Conservation (phyloP, 2,888 invertebrate species). For the Eudiplozoon nipponicum region DNA sequence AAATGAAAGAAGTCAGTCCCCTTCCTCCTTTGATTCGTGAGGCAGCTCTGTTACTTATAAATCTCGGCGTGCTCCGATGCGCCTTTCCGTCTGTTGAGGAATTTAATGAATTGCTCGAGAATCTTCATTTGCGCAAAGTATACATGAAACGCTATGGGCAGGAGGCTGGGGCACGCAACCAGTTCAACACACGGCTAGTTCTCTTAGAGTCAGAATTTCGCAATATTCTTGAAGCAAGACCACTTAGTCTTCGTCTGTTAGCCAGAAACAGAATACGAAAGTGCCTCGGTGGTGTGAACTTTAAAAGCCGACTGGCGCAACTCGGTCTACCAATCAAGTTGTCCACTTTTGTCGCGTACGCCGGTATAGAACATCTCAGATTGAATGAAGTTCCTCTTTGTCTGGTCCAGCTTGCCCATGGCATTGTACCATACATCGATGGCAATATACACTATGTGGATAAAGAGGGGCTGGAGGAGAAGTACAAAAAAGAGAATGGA, state of each 20-base stretch:
- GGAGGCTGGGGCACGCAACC: background rate
- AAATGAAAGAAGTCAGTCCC: slow-evolving; percentile 3
- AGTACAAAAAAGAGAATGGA: no score
- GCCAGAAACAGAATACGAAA: slow-evolving; percentile 9
- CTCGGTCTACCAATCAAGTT: slow-evolving; percentile 6
- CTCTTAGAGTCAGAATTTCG: background rate
- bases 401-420: slow-evolving; percentile 1
- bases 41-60: slow-evolving; percentile 14
- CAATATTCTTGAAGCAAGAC: no score
- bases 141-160: slow-evolving; percentile 15
- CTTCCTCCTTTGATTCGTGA: slow-evolving; percentile 13
- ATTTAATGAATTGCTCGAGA: slow-evolving; percentile 15
- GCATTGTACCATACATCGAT: no score
- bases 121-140: slow-evolving; percentile 15
- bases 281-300: slow-evolving; percentile 8
- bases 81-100: slow-evolving; percentile 14
- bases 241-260: slow-evolving; percentile 9
- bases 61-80: slow-evolving; percentile 10
- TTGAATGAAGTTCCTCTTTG: background rate
- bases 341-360: slow-evolving; percentile 4
- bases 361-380: slow-evolving; percentile 7
- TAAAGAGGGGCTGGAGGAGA: no score
- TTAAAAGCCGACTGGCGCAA: slow-evolving; percentile 1
- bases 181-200: slow-evolving; percentile 10
- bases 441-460: no score